These are phyloP conservation scores for Poeciliopsis gracilis DNA, from an alignment of 2,797 vertebrate species.

Conservation along the genomic window DNA sequence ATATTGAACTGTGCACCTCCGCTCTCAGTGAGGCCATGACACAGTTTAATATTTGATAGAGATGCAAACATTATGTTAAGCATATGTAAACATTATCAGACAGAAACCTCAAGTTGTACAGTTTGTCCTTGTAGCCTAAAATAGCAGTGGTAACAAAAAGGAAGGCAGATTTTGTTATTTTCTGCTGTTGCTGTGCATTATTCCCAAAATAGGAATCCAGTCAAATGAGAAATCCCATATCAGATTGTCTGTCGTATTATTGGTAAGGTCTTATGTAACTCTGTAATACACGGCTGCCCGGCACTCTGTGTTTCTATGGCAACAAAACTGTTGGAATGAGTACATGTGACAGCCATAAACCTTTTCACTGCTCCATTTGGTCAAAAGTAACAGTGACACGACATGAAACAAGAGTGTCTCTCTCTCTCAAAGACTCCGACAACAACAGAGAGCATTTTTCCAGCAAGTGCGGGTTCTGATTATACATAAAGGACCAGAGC, in stretches of 20 bases:
- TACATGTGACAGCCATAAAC: constrained; percentile 69
- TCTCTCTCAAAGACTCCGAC: constrained; percentile 28
- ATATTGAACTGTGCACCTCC: constrained; percentile 29
- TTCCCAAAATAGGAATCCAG: constrained; percentile 65
- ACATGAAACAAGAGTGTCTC: constrained; percentile 47
- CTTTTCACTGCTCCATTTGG: constrained; percentile 64
- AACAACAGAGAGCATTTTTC: constrained; percentile 34
- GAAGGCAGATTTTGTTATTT: constrained; percentile 18
- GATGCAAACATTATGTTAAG: constrained; percentile 12
- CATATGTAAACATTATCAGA: constrained; percentile 5
- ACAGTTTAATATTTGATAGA: constrained; percentile 5
- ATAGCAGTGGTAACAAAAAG: constrained; percentile 21
- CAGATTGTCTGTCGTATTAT: constrained; percentile 67
- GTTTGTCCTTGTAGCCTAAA: constrained; percentile 19
- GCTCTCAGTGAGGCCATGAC: constrained; percentile 20
- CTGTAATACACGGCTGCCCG: constrained; percentile 73
- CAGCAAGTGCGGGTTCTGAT: constrained; percentile 15
- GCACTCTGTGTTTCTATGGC: constrained; percentile 84
- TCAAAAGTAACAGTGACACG: constrained; percentile 66
- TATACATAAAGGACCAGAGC: constrained; percentile 23
- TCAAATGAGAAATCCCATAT: constrained; percentile 65
- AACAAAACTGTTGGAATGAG: constrained; percentile 81
- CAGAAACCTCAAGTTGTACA: constrained; percentile 6
- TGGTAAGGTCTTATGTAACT: constrained; percentile 79
- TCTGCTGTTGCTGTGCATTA: constrained; percentile 32